Base-by-base conservation (phyloP, 2,113 vertebrate genomes). In the Hassar affinis region DNA sequence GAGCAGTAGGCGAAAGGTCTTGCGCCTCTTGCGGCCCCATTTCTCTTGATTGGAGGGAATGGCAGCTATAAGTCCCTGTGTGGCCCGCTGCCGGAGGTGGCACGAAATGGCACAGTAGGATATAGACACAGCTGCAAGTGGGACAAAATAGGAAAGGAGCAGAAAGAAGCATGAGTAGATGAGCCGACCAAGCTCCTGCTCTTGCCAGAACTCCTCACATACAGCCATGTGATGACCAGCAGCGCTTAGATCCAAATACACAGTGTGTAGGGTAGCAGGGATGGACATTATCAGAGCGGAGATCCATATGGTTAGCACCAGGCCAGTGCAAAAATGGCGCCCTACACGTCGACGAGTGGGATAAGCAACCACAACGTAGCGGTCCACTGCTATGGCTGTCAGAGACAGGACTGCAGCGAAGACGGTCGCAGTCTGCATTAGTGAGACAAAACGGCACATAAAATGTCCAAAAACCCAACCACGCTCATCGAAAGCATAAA, bases 191-290 rank as follows among this genome's bases (percentile, higher is more conserved):
- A 38, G 89, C 89, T 97, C 94, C 76, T 94, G 85, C 0, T 92
- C 93, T 12, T 90, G 90, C 96, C 96, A 97, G 82, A 96, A 95
- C 90, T 97, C 96, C 85, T 97, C 96, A 0, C 96, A 97, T 83
- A 97, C 92, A 22, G 94, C 90, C 95, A 97, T 94, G 85, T 95
- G 89, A 0, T 95, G 92, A 49, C 96, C 96, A 0, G 93, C 86
- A 12, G 89, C 52, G 0, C 92, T 94, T 85, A 96, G 93, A 72
- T 96, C 95, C 87, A 96, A 56, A 86, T 96, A 94, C 80, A 92
- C 91, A 0, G 93, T 96, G 89, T 96, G 95, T 45, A 96, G 85
- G 0, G 90, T 94, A 0, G 94, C 95, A 14, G 95, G 95, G 0
- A 89, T 74, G 0, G 96, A 95, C 76, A 96, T 88, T 3, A 69